Conservation (phyloP, 2,888 invertebrate genomes). For the Sipunculus nudus region DNA sequence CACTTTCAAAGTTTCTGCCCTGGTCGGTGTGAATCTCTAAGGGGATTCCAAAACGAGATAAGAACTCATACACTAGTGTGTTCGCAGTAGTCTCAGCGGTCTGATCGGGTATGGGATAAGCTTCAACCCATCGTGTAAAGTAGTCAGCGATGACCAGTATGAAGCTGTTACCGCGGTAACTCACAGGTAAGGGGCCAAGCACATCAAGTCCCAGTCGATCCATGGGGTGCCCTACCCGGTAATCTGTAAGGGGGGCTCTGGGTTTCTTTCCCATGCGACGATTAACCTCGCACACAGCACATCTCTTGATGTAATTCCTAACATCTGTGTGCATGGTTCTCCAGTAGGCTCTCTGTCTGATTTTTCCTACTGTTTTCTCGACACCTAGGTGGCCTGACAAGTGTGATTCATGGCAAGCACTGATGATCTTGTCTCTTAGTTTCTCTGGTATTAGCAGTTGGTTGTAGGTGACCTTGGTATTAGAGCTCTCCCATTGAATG, state of each 20-base stretch:
- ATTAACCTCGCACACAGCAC: not conserved
- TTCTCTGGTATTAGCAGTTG: no score
- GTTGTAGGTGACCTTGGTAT: no score
- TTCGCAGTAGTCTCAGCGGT: not conserved
- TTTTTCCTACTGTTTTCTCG: no score
- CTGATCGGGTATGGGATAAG: not conserved
- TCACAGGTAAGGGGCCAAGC: not conserved
- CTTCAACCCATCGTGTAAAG: constrained; percentile 1
- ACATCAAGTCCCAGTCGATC: not conserved
- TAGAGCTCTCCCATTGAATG: no score
- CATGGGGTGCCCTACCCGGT: not conserved
- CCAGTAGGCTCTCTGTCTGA: no score
- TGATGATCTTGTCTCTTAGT: no score
- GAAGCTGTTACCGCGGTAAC: not conserved
- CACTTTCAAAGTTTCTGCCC: not conserved
- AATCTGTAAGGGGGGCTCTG: not conserved
- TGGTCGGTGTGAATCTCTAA: not conserved
- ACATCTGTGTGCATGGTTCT: no score
- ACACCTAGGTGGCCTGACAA: no score
- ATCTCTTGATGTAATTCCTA: not conserved
- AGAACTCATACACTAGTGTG: not conserved
- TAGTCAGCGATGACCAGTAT: constrained; percentile 2
- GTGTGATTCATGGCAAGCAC: no score
- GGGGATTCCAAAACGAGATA: not conserved
- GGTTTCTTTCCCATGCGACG: not conserved